phyloP scores from a whole-genome alignment of 2,888 invertebrate species.

The Leucophenga montana region DNA sequence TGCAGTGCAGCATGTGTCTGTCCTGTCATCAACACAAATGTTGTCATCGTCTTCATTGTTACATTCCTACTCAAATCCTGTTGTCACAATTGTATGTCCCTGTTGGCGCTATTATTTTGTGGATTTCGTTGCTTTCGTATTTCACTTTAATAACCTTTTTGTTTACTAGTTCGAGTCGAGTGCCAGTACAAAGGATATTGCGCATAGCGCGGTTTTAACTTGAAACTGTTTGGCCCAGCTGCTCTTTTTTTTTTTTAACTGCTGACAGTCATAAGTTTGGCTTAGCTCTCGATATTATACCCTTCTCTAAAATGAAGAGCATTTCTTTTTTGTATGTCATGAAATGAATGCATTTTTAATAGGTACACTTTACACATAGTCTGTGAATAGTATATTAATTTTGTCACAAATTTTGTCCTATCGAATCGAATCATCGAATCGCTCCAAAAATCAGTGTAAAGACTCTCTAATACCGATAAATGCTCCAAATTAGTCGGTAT shows the following conservation, averaged over 20 bases:
- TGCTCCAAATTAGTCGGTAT: too few relatives aligned
- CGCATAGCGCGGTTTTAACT: background rate
- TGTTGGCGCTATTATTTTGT: slow-evolving; percentile 66
- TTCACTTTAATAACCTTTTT: slow-evolving; percentile 60
- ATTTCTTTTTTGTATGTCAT: too few relatives aligned
- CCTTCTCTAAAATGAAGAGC: background rate
- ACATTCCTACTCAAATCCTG: slow-evolving; percentile 33
- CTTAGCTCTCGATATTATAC: slow-evolving; percentile 62
- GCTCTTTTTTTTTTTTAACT: slow-evolving; percentile 41
- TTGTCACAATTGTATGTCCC: slow-evolving; percentile 68
- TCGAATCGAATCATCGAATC: too few relatives aligned
- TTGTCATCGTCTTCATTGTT: slow-evolving; percentile 15
- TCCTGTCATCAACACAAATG: slow-evolving; percentile 16
- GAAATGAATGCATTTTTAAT: too few relatives aligned
- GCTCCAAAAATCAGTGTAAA: too few relatives aligned
- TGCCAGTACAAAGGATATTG: slow-evolving; percentile 12
- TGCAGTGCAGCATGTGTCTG: slow-evolving; percentile 10
- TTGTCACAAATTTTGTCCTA: too few relatives aligned
- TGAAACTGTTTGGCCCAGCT: slow-evolving; percentile 40
- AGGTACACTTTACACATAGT: too few relatives aligned
- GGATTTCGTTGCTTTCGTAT: slow-evolving; percentile 68
- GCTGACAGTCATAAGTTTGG: slow-evolving; percentile 66
- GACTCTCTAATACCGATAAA: too few relatives aligned
- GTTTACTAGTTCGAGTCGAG: slow-evolving; percentile 6
- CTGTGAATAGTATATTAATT: too few relatives aligned